These are phyloP conservation scores for Mesocricetus auratus DNA, from an alignment of 2,113 vertebrate genomes.

Conservation along the genomic window DNA sequence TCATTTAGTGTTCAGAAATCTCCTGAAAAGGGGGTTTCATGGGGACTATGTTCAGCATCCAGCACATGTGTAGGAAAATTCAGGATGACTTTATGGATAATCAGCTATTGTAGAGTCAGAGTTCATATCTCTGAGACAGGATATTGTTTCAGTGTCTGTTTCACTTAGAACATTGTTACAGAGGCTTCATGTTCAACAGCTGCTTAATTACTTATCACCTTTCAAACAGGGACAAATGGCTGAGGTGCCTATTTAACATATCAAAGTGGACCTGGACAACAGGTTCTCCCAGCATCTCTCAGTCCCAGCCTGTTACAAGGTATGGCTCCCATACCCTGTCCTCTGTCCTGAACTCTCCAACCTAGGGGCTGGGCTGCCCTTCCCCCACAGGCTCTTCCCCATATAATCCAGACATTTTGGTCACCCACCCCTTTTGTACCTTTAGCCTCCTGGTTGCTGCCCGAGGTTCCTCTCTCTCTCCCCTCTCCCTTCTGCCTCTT, in stretches of 20 bases:
- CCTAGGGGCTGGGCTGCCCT: neutral
- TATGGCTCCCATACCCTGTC: neutral
- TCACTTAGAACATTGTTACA: neutral
- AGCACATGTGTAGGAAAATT: constrained; percentile 2
- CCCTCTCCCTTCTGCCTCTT: neutral
- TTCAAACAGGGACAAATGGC: neutral
- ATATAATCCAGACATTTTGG: neutral
- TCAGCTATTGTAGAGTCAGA: neutral
- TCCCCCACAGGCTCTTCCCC: neutral
- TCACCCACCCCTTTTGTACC: neutral
- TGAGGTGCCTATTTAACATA: neutral
- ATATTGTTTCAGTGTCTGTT: neutral
- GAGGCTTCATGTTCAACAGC: neutral
- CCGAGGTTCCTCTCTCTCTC: neutral
- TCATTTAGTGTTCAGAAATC: constrained; percentile 44
- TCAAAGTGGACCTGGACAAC: neutral
- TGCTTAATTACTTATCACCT: neutral
- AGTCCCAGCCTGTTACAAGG: neutral
- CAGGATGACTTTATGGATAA: neutral
- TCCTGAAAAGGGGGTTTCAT: neutral
- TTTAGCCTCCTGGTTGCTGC: neutral
- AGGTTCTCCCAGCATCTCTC: neutral
- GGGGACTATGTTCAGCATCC: neutral
- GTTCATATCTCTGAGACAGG: neutral
- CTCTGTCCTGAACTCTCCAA: neutral